Base-by-base conservation (phyloP, 2,797 vertebrate genomes). In the Mormyrus hasselquistii region DNA sequence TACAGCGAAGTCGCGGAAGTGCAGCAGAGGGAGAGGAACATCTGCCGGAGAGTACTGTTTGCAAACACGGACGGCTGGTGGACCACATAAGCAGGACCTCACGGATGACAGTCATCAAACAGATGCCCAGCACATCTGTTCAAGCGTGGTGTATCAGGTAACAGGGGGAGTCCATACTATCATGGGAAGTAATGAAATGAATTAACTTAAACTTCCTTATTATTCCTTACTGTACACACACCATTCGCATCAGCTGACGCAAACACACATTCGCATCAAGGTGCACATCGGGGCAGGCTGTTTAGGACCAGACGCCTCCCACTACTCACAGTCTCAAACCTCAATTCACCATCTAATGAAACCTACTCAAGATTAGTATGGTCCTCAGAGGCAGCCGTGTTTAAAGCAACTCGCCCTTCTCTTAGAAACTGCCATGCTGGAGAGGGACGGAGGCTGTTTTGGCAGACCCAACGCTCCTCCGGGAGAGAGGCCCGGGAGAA, bases 341-440 rank as follows among this genome's bases (percentile, higher is more conserved):
- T 89, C 86, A 88, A 86, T 90, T 12, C 88, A 87, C 76, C 76
- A 85, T 1, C 89, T 84, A 89, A 92, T 34, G 76, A 90, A 92
- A 88, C 34, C 25, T 53, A 86, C 3, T 89, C 57, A 7, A 91
- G 59, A 86, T 16, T 29, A 85, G 9, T 53, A 1, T 16, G 50
- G 2, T 90, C 49, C 1, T 53, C 59, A 76, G 84, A 91, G 91
- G 90, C 89, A 2, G 59, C 87, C 52, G 16, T 10, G 53, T 90
- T 89, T 89, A 83, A 91, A 55, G 22, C 19, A 2, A 89, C 41
- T 88, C 86, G 85, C 89, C 87, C 79, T 88, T 87, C 10, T 88
- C 14, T 49, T 88, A 89, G 2, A 83, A 1, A 2, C 34, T 14
- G 62, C 88, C 69, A 8, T 73, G 14, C 84, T 19, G 50, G 89